Evolutionary conservation across 2,113 vertebrate species (phyloP), one percentile per base, ranked within the genome.

Genomic region (Paramormyrops kingsleyae): DNA sequence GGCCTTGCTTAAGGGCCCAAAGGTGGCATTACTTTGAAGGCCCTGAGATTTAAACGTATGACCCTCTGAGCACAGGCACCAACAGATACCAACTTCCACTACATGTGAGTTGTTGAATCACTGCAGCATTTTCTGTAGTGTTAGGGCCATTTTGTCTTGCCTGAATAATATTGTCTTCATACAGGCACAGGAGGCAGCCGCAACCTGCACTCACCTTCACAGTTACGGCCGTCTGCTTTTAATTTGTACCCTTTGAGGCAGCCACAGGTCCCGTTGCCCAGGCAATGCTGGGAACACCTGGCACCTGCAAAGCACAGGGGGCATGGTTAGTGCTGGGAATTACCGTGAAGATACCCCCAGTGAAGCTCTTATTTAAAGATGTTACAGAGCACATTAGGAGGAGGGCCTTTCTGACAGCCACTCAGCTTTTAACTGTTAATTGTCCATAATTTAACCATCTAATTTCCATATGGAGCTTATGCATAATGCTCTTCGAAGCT

Each of bases 191-290:
- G 39, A 66, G 19, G 35, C 17, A 56, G 1, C 15, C 21, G 1
- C 10, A 3, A 8, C 24, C 21, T 85, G 42, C 10, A 47, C 89
- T 93, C 94, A 98, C 99, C 99, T 92, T 99, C 98, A 89, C 99
- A 99, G 90, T 92, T 97, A 94, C 96, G 96, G 3, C 96, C 96
- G 46, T 99, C 98, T 0, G 97, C 74, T 90, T 97, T 96, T 90
- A 99, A 97, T 94, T 97, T 97, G 92, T 97, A 98, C 17, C 99
- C 99, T 90, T 96, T 95, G 56, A 96, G 96, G 91, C 99, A 99
- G n/a, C 94, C 94, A 74, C 99, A 99, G 17, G 97, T 95, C 0
- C 97, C 96, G 0, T 97, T 97, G 89, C 96, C 96, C 0, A 95
- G 95, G 92, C 99, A 99, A 2, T 92, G 94, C 89, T 99, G 98